Percentiles rank a stretch among this genome's conserved stretches.
Conservation (phyloP, 1,140 invertebrate genomes). For the Eupristina koningsbergeri region DNA sequence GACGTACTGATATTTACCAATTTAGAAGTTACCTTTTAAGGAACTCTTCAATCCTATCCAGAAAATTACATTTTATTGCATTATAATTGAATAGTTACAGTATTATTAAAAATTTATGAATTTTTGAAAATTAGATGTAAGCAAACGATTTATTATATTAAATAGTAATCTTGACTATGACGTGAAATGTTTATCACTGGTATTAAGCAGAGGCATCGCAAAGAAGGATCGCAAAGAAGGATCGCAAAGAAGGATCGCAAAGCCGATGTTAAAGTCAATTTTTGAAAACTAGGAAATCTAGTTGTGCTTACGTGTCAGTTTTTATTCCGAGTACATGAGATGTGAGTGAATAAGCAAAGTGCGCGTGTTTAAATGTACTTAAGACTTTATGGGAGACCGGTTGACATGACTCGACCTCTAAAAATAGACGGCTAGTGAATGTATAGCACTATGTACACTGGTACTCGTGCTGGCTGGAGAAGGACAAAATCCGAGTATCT, state of each 20-base stretch:
- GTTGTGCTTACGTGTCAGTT: slow-evolving; percentile 46
- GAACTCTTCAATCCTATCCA: too few species aligned
- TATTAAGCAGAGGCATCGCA: too few species aligned
- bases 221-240: too few species aligned
- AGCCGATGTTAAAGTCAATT: slow-evolving; percentile 54
- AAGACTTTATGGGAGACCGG: slow-evolving; percentile 63
- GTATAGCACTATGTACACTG: slow-evolving; percentile 50
- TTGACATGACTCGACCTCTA: slow-evolving; percentile 69
- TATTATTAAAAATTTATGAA: neutral
- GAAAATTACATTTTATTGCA: neutral
- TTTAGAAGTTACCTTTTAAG: neutral
- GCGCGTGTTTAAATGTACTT: slow-evolving; percentile 51
- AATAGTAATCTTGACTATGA: neutral
- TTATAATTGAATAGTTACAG: neutral
- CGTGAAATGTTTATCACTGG: neutral
- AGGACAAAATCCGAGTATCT: slow-evolving; percentile 60
- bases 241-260: slow-evolving; percentile 1
- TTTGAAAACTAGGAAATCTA: slow-evolving; percentile 62
- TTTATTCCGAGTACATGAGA: slow-evolving; percentile 44
- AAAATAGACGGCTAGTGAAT: slow-evolving; percentile 65
- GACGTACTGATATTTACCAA: neutral
- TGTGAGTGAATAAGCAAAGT: neutral
- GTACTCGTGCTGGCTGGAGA: neutral
- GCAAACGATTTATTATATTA: slow-evolving; percentile 11
- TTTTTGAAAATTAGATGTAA: neutral